These are phyloP conservation scores for Cacatua alba DNA, from an alignment of 2,113 vertebrate species.

Conservation along the genomic window DNA sequence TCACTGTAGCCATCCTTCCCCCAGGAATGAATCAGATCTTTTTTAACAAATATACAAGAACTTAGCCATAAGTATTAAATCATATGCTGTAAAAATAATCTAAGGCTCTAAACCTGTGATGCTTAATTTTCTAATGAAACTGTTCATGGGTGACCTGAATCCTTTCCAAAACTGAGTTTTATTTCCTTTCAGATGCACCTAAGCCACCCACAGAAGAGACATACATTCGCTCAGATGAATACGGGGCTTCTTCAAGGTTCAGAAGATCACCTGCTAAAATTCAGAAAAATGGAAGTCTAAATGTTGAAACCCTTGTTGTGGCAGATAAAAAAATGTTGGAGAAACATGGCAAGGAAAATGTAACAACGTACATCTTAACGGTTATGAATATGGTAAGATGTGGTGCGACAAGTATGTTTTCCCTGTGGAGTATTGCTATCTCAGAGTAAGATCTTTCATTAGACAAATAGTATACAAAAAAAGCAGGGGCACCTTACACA, in stretches of 20 bases:
- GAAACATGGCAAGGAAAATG: constrained; percentile 91
- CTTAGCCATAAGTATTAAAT: constrained; percentile 28
- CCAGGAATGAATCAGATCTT: constrained; percentile 8
- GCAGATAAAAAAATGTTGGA: constrained; percentile 97
- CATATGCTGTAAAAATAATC: constrained; percentile 54
- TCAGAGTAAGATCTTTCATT: background rate
- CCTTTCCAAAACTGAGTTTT: constrained; percentile 65
- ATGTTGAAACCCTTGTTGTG: constrained; percentile 96
- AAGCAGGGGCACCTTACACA: background rate
- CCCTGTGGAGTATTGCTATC: background rate
- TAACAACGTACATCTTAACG: constrained; percentile 95
- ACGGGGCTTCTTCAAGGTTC: constrained; percentile 75
- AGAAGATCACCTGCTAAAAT: constrained; percentile 87
- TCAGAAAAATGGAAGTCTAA: constrained; percentile 84
- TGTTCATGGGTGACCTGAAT: constrained; percentile 43
- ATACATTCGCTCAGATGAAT: constrained; percentile 85
- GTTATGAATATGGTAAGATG: constrained; percentile 97
- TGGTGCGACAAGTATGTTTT: background rate
- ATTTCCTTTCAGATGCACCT: constrained; percentile 83
- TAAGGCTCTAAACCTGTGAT: background rate
- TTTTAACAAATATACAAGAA: constrained; percentile 21
- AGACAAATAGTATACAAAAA: background rate
- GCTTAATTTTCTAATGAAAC: constrained; percentile 6
- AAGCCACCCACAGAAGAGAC: constrained; percentile 82
- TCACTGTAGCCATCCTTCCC: background rate